These are phyloP conservation scores for Apogon talboti DNA, from an alignment of 2,797 vertebrate genomes.

Conservation along the genomic window DNA sequence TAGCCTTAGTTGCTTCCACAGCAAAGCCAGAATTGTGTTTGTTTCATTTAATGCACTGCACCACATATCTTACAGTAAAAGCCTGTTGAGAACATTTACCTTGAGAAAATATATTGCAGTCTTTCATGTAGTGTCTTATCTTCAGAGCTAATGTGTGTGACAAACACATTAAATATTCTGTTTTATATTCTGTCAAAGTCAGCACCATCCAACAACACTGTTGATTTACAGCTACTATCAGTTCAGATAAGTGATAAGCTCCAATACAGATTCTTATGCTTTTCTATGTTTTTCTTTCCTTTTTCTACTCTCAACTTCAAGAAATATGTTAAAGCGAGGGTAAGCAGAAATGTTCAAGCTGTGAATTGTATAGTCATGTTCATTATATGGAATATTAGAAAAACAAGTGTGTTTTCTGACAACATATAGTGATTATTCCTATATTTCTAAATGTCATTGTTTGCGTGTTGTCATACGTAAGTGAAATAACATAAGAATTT, in stretches of 20 bases:
- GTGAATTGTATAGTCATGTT: constrained; percentile 42
- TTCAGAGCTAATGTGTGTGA: constrained; percentile 13
- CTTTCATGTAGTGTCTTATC: constrained; percentile 17
- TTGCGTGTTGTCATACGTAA: constrained; percentile 20
- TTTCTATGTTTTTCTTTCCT: constrained; percentile 67
- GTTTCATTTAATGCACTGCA: too few species aligned
- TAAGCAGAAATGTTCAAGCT: constrained; percentile 78
- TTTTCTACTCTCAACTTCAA: constrained; percentile 79
- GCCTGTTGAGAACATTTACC: constrained; percentile 2
- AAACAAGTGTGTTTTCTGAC: constrained; percentile 2
- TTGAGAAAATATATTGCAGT: constrained; percentile 12
- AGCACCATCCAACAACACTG: constrained; percentile 11
- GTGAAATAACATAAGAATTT: constrained; percentile 13
- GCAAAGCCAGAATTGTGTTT: background rate
- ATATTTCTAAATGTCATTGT: constrained; percentile 14
- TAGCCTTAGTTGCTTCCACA: too few species aligned
- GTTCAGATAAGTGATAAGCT: constrained; percentile 14
- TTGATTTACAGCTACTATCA: constrained; percentile 9
- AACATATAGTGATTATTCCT: background rate
- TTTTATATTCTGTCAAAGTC: constrained; percentile 30
- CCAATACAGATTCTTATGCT: constrained; percentile 30
- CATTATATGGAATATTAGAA: constrained; percentile 26
- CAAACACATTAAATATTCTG: constrained; percentile 42
- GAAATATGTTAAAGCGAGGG: constrained; percentile 93
- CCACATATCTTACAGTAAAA: background rate